Percentiles rank a stretch among this genome's conserved stretches.
phyloP scores from a whole-genome alignment of 53 echinoderm and acorn worm species.

The Holothuria leucospilota region DNA sequence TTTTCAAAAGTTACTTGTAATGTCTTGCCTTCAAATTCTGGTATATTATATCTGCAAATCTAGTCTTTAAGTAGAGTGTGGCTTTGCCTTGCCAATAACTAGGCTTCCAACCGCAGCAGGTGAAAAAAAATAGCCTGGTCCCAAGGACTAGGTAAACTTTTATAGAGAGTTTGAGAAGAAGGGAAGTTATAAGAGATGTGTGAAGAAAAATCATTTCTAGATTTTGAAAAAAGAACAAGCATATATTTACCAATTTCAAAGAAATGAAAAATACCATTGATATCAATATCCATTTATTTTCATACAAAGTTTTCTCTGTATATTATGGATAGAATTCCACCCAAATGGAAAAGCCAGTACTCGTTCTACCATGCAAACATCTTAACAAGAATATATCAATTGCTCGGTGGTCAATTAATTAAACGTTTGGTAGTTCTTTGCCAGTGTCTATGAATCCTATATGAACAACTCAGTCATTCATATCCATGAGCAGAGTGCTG shows the following conservation, averaged over 20 bases:
- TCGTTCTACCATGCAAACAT: constrained; percentile 21
- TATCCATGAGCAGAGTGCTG: no score
- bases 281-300: constrained; percentile 43
- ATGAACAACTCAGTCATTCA: no score
- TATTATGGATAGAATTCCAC: constrained; percentile 42
- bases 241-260: constrained; percentile 33
- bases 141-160: constrained; percentile 13
- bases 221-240: constrained; percentile 1
- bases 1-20: constrained; percentile 10
- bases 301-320: constrained; percentile 38
- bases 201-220: constrained; percentile 24
- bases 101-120: constrained; percentile 30
- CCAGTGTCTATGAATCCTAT: no score
- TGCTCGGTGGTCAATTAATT: no score
- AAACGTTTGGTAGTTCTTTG: no score
- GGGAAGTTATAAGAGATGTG: not conserved
- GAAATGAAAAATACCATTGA: constrained; percentile 35
- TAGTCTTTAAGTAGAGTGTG: constrained; percentile 27
- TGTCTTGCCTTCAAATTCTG: constrained; percentile 39
- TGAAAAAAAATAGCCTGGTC: constrained; percentile 19
- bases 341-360: constrained; percentile 30
- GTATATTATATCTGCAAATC: constrained; percentile 41
- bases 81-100: constrained; percentile 44
- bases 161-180: not conserved
- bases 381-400: no score